These are phyloP conservation scores for Cercocebus atys DNA, from an alignment of 2,113 vertebrate species.

Conservation along the genomic window DNA sequence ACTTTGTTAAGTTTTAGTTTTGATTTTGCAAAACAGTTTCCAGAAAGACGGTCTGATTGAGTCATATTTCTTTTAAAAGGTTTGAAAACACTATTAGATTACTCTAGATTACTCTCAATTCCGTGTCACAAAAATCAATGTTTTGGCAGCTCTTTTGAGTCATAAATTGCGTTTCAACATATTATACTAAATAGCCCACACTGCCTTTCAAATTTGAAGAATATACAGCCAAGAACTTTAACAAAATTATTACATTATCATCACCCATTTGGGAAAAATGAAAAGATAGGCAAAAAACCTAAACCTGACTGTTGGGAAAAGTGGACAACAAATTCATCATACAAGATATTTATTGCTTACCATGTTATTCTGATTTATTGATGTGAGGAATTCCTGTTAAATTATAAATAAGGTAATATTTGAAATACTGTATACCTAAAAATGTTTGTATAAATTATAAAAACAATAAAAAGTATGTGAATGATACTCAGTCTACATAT, in stretches of 20 bases:
- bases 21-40: conserved; percentile 5
- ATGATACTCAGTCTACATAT: background rate
- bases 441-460: background rate
- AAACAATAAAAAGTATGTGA: background rate
- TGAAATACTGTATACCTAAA: background rate
- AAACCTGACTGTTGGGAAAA: background rate
- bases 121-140: background rate
- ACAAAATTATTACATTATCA: background rate
- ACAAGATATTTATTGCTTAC: background rate
- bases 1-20: background rate
- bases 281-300: background rate
- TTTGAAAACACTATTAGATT: background rate
- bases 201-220: background rate
- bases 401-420: background rate
- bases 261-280: background rate
- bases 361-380: background rate
- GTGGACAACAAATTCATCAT: background rate
- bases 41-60: background rate
- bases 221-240: background rate
- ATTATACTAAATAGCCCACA: background rate
- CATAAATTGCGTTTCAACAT: background rate
- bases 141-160: background rate
- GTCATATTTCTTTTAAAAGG: background rate
- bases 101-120: background rate
- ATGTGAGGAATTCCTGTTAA: background rate